Evolutionary conservation across 2,113 vertebrate species (phyloP).

Genomic region (Colistium nudipinnis): DNA sequence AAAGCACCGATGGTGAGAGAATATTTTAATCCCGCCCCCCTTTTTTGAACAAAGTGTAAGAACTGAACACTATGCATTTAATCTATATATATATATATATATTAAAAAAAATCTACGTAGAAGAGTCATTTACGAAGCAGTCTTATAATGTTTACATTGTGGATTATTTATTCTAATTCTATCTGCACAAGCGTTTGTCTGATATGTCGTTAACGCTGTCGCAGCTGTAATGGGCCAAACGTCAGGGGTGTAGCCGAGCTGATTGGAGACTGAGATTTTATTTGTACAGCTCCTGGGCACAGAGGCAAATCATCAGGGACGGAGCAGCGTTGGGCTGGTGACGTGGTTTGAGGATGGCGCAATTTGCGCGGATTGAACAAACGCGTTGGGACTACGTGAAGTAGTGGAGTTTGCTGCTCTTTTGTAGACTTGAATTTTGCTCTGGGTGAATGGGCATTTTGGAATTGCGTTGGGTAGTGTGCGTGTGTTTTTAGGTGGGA

Average conservation of each 20-base stretch:
- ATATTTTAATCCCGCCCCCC: conserved; percentile 9
- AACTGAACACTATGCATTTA: conserved; percentile 81
- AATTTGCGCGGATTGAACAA: conserved; percentile 62
- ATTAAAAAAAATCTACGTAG: conserved; percentile 31
- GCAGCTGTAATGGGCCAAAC: conserved; percentile 64
- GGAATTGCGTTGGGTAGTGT: background rate
- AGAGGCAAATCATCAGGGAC: conserved; percentile 3
- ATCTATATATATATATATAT: too few relatives aligned
- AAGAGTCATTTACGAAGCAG: conserved; percentile 59
- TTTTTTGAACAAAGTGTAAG: conserved; percentile 52
- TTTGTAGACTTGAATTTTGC: conserved; percentile 70
- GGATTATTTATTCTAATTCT: conserved; percentile 68
- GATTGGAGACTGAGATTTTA: conserved; percentile 29
- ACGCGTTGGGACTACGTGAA: conserved; percentile 51
- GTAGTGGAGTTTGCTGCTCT: conserved; percentile 72
- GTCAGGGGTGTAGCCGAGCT: conserved; percentile 42
- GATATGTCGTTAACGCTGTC: conserved; percentile 65
- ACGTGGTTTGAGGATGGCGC: conserved; percentile 33
- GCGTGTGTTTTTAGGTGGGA: background rate
- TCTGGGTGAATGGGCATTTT: conserved; percentile 26
- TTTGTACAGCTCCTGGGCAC: conserved; percentile 32
- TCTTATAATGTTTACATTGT: conserved; percentile 82
- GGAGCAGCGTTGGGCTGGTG: background rate
- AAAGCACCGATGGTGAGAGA: conserved; percentile 17
- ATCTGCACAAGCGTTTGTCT: conserved; percentile 74